phyloP scores from a whole-genome alignment of 1,140 invertebrate genomes.

The Sesamia nonagrioides region DNA sequence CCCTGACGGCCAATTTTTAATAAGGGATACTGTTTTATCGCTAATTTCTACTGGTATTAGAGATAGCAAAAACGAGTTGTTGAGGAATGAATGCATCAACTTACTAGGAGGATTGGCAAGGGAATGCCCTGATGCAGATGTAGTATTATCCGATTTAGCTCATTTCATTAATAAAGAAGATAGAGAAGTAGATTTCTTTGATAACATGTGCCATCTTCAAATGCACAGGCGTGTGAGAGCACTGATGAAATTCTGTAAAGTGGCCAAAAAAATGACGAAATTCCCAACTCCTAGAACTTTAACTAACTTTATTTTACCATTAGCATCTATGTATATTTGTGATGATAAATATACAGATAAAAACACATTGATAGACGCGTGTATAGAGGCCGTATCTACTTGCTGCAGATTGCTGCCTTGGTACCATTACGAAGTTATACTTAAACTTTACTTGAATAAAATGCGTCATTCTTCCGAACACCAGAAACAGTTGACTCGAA shows the following conservation, averaged over 20 bases:
- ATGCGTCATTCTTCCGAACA: slow-evolving; percentile 91
- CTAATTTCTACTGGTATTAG: slow-evolving; percentile 91
- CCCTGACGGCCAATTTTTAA: slow-evolving; percentile 89
- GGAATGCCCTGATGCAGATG: slow-evolving; percentile 91
- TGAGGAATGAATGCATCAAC: slow-evolving; percentile 92
- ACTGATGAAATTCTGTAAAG: slow-evolving; percentile 90
- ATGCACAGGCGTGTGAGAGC: slow-evolving; percentile 94
- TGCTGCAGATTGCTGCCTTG: slow-evolving; percentile 94
- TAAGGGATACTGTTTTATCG: slow-evolving; percentile 91
- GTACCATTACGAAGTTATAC: slow-evolving; percentile 94
- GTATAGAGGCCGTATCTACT: slow-evolving; percentile 92
- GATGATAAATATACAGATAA: slow-evolving; percentile 92
- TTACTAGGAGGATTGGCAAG: slow-evolving; percentile 92
- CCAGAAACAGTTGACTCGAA: slow-evolving; percentile 94
- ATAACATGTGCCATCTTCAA: slow-evolving; percentile 96
- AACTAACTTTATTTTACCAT: slow-evolving; percentile 94
- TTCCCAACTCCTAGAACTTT: slow-evolving; percentile 91
- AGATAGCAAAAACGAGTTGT: slow-evolving; percentile 89
- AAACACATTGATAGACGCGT: slow-evolving; percentile 94
- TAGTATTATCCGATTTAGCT: slow-evolving; percentile 92
- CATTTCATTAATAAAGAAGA: slow-evolving; percentile 92
- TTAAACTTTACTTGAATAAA: slow-evolving; percentile 94
- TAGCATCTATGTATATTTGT: slow-evolving; percentile 93
- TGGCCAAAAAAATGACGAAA: slow-evolving; percentile 88
- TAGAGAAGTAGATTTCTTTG: slow-evolving; percentile 97